Percentiles rank a stretch among this genome's conserved stretches.
Conservation (phyloP, 2,113 vertebrate species). For the Drymodes brunneopygia region DNA sequence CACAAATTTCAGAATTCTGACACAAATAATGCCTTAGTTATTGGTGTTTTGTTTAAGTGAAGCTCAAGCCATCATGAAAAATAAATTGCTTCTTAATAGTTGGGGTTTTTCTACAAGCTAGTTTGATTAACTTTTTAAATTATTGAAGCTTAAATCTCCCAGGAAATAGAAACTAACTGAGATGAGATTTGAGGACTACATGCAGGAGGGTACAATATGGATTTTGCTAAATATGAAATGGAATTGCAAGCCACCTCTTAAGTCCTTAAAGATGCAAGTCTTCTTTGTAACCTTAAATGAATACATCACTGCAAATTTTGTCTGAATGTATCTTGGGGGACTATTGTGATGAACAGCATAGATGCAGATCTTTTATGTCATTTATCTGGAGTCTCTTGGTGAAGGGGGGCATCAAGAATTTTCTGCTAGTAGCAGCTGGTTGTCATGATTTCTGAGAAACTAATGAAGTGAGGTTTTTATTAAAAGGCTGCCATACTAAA, state of each 20-base stretch:
- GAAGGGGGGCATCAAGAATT: background rate
- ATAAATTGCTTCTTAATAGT: background rate
- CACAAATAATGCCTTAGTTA: background rate
- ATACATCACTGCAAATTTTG: background rate
- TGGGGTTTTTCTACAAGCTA: background rate
- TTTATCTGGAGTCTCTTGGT: background rate
- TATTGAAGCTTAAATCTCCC: background rate
- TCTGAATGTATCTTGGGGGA: background rate
- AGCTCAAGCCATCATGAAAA: background rate
- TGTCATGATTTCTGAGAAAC: background rate
- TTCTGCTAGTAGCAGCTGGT: background rate
- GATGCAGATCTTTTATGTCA: background rate
- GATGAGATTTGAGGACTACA: background rate
- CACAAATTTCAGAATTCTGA: background rate
- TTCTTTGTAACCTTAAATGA: background rate
- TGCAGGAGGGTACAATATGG: background rate
- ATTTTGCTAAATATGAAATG: background rate
- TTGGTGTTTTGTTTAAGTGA: background rate
- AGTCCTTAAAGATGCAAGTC: background rate
- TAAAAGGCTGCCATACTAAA: background rate
- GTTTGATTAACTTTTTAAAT: background rate
- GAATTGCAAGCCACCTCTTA: background rate
- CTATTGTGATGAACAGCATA: background rate
- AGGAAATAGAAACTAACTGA: background rate
- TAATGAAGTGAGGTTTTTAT: background rate